These are phyloP conservation scores for Paramormyrops kingsleyae DNA, from an alignment of 2,113 vertebrate species.

Conservation along the genomic window DNA sequence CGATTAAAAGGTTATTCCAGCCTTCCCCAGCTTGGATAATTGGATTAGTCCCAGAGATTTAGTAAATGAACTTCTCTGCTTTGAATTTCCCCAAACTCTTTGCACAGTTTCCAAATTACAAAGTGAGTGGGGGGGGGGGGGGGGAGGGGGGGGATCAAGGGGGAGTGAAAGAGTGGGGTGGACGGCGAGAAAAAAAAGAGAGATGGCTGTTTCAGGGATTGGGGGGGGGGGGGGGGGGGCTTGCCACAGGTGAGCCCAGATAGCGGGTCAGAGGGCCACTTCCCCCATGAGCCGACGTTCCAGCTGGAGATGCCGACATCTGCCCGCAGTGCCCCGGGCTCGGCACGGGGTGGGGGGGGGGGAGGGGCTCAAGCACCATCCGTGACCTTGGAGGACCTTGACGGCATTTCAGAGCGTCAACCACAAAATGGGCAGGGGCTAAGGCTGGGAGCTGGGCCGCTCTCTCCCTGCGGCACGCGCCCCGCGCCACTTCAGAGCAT, in stretches of 20 bases:
- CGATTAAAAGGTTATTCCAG: conserved; percentile 69
- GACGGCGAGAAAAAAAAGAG: not conserved
- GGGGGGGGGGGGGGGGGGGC: conserved; percentile 6
- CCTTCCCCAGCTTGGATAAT: conserved; percentile 63
- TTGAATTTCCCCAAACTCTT: conserved; percentile 46
- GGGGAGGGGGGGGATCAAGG: not conserved
- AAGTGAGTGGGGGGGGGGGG: not conserved
- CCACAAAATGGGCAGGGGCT: conserved; percentile 42
- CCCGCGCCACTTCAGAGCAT: conserved; percentile 19
- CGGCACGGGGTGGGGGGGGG: conserved; percentile 50
- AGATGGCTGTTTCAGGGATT: not conserved
- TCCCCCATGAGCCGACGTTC: conserved; percentile 53
- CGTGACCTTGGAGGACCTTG: conserved; percentile 58
- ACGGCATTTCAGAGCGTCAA: conserved; percentile 35
- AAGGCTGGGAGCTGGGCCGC: conserved; percentile 32
- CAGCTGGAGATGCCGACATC: conserved; percentile 65
- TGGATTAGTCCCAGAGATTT: conserved; percentile 75
- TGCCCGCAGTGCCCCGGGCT: conserved; percentile 50
- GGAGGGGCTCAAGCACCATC: conserved; percentile 28
- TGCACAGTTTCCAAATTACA: conserved; percentile 48
- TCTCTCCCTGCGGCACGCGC: conserved; percentile 1
- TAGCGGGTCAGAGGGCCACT: conserved; percentile 57
- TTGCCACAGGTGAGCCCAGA: conserved; percentile 55
- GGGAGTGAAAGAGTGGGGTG: conserved; percentile 16
- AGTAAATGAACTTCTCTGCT: conserved; percentile 64